Evolutionary conservation across 1,140 invertebrate genomes (phyloP).

Genomic region (Ganaspis sp.): DNA sequence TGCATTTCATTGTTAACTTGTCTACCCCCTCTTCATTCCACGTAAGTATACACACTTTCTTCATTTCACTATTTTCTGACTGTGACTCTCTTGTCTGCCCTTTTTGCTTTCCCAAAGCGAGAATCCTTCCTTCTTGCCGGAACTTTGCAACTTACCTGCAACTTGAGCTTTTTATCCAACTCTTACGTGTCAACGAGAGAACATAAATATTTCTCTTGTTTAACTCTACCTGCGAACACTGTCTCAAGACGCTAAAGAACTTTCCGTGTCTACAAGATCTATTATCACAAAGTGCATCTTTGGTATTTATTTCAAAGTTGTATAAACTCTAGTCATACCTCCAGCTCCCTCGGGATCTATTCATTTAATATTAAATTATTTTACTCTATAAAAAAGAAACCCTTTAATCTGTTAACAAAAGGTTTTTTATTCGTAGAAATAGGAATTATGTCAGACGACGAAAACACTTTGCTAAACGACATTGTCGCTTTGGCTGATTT

Average conservation of each 20-base stretch:
- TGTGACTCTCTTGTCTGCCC: conserved; percentile 4
- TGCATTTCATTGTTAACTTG: conserved; percentile 52
- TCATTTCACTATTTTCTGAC: not conserved
- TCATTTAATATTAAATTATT: not conserved
- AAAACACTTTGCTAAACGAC: no score
- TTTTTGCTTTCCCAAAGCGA: conserved; percentile 33
- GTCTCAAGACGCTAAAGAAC: not conserved
- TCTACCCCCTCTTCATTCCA: not conserved
- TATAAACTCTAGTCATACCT: not conserved
- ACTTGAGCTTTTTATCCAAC: conserved; percentile 47
- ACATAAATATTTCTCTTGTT: conserved; percentile 26
- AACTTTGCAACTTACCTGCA: conserved; percentile 49
- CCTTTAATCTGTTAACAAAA: no score
- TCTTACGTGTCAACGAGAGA: conserved; percentile 39
- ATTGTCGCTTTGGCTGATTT: no score
- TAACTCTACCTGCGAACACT: not conserved
- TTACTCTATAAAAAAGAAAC: no score
- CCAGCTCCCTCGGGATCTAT: not conserved
- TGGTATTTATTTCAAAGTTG: conserved; percentile 11
- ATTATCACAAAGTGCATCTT: not conserved
- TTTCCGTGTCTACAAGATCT: conserved; percentile 34
- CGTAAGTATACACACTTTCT: conserved; percentile 25
- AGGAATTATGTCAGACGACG: no score
- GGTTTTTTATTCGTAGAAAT: no score
- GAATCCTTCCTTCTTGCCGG: conserved; percentile 38